Percentiles rank a stretch among this genome's conserved stretches.
phyloP scores from a whole-genome alignment of 1,140 invertebrate genomes.

The Aricia agestis region DNA sequence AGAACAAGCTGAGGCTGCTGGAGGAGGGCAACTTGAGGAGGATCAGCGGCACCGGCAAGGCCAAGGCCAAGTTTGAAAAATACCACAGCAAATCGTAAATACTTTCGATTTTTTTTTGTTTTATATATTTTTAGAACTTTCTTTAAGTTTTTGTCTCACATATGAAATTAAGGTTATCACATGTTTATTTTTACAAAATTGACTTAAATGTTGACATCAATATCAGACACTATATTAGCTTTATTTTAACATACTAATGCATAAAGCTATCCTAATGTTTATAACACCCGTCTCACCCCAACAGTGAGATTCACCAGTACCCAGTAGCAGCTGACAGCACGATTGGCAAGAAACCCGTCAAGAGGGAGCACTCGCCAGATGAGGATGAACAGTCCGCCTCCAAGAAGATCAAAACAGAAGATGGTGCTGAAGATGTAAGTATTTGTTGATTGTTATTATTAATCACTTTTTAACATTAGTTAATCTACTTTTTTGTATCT shows the following conservation, averaged over 20 bases:
- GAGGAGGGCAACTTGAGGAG: slow-evolving; percentile 90
- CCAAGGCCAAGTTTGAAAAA: slow-evolving; percentile 92
- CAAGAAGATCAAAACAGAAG: slow-evolving; percentile 59
- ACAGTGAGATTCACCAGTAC: slow-evolving; percentile 56
- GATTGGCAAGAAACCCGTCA: slow-evolving; percentile 51
- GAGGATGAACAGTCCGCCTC: slow-evolving; percentile 41
- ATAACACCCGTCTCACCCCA: not conserved
- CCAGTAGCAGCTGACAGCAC: slow-evolving; percentile 55
- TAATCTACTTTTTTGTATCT: no score
- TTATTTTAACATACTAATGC: no score
- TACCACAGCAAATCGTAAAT: slow-evolving; percentile 87
- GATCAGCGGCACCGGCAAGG: slow-evolving; percentile 92
- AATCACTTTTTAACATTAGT: no score
- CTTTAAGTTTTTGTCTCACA: no score
- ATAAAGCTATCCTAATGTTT: no score
- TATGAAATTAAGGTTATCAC: no score
- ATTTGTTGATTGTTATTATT: no score
- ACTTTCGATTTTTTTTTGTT: not conserved
- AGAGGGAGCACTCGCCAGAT: slow-evolving; percentile 57
- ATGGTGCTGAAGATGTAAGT: slow-evolving; percentile 46
- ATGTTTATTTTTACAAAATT: no score
- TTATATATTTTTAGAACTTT: no score
- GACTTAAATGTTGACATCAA: no score
- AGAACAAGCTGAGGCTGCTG: slow-evolving; percentile 84
- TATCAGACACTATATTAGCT: no score